Evolutionary conservation across 2,888 invertebrate species (phyloP).

Genomic region (Phlogophora meticulosa): DNA sequence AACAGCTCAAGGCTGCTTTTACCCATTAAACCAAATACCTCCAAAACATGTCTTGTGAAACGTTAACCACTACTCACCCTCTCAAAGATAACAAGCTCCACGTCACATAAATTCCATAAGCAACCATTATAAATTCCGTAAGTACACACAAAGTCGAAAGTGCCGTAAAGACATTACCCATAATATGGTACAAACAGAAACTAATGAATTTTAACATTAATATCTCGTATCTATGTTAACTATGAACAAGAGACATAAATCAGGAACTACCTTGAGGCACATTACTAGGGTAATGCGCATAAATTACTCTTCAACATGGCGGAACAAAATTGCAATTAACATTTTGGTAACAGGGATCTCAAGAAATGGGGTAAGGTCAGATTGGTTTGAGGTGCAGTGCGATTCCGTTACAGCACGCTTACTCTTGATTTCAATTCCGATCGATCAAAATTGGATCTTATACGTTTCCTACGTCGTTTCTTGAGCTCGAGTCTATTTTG

Average conservation of each 20-base stretch:
- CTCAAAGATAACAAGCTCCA: slow-evolving; percentile 11
- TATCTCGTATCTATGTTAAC: slow-evolving; percentile 56
- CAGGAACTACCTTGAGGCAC: slow-evolving; percentile 59
- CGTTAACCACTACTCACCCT: slow-evolving; percentile 21
- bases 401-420: slow-evolving; percentile 1
- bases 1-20: background rate
- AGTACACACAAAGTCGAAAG: slow-evolving; percentile 52
- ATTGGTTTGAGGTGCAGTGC: background rate
- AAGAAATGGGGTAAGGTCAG: slow-evolving; percentile 5
- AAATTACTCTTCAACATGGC: slow-evolving; percentile 52
- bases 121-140: slow-evolving; percentile 58
- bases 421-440: too few relatives aligned
- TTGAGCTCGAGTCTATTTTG: too few relatives aligned
- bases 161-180: slow-evolving; percentile 45
- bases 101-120: slow-evolving; percentile 50
- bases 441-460: too few relatives aligned
- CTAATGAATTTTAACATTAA: slow-evolving; percentile 64
- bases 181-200: slow-evolving; percentile 48
- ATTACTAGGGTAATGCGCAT: slow-evolving; percentile 58
- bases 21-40: slow-evolving; percentile 34
- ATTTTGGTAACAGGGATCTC: slow-evolving; percentile 22
- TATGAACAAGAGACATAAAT: slow-evolving; percentile 61
- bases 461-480: too few relatives aligned
- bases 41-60: slow-evolving; percentile 25
- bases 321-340: slow-evolving; percentile 47